phyloP scores from a whole-genome alignment of 1,140 invertebrate genomes.

The Sarcophaga bullata region DNA sequence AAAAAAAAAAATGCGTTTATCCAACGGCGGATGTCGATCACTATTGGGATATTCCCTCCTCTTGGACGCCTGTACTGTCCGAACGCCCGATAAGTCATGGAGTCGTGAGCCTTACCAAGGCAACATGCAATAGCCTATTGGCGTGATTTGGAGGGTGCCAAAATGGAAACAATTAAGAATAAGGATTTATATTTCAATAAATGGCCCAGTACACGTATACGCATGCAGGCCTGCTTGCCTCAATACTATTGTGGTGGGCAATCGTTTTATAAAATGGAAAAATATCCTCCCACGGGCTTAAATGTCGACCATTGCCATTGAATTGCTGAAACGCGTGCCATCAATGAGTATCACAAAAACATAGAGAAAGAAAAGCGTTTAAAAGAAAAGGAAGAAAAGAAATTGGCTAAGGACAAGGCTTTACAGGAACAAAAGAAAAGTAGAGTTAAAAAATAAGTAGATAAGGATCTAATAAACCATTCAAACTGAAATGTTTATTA shows the following conservation, averaged over 20 bases:
- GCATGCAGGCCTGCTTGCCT: constrained; percentile 22
- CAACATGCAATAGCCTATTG: neutral
- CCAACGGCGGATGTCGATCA: neutral
- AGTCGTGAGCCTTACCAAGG: neutral
- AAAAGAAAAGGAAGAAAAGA: too few relatives aligned
- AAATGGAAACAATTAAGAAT: neutral
- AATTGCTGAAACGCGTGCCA: neutral
- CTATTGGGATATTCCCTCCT: neutral
- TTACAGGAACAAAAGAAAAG: too few relatives aligned
- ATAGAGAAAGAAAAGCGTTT: too few relatives aligned
- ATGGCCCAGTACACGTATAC: constrained; percentile 36
- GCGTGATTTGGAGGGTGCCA: constrained; percentile 38
- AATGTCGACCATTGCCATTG: constrained; percentile 37
- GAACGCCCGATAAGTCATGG: constrained; percentile 14
- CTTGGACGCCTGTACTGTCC: constrained; percentile 1
- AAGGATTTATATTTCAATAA: constrained; percentile 41
- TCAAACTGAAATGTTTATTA: too few relatives aligned
- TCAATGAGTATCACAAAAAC: too few relatives aligned
- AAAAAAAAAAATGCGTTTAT: constrained; percentile 12
- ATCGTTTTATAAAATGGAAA: constrained; percentile 43
- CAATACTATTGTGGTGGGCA: constrained; percentile 36
- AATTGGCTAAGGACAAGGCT: too few relatives aligned
- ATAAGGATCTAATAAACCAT: too few relatives aligned
- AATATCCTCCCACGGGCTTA: constrained; percentile 7
- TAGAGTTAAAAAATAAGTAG: too few relatives aligned